Base-by-base conservation (phyloP, 2,797 vertebrate genomes). In the Myioborus melanocephalus region DNA sequence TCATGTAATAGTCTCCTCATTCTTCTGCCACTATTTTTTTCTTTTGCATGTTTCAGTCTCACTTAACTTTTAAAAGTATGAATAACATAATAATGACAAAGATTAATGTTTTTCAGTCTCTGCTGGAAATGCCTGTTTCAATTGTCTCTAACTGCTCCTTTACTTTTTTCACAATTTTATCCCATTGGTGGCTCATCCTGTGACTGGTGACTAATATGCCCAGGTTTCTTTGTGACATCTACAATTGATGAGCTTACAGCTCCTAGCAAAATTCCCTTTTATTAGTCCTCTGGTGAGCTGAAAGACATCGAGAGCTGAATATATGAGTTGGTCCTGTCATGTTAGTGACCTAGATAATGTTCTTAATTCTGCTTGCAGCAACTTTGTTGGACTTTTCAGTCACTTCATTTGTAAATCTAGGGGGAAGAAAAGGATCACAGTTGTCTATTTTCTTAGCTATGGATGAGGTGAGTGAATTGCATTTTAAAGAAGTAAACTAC, bases 141-240 rank as follows among this genome's bases (percentile, higher is more conserved):
- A 82, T 78, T 88, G 56, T 85, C 15, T 84, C 24, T 55, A 59
- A 65, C 49, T 90, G 47, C 60, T 94, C 32, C 16, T 90, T 91
- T 91, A 81, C 23, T 39, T 59, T 47, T 71, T 91, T 71, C 70
- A 6, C 27, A n/a, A 35, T 91, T 83, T 44, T 50, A 78, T 88
- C 50, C 43, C 59, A 17, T 22, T 82, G 66, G 34, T 92, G 70
- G 59, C 89, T 96, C 44, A 82, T 84, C 78, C 81, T 94, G 78
- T 93, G 87, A 52, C 70, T 89, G 66, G 55, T 92, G 92, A 92
- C 89, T 94, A 87, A 93, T 89, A 47, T 28, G 56, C 64, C 49
- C 0, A 1, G 47, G 47, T 89, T 84, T 83, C 83, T 94, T 64
- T 89, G 83, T 92, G 66, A 70, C 71, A 82, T 59, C 44, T 93